Evolutionary conservation across 1,140 invertebrate species (phyloP).

Genomic region (Trichonephila clavata): DNA sequence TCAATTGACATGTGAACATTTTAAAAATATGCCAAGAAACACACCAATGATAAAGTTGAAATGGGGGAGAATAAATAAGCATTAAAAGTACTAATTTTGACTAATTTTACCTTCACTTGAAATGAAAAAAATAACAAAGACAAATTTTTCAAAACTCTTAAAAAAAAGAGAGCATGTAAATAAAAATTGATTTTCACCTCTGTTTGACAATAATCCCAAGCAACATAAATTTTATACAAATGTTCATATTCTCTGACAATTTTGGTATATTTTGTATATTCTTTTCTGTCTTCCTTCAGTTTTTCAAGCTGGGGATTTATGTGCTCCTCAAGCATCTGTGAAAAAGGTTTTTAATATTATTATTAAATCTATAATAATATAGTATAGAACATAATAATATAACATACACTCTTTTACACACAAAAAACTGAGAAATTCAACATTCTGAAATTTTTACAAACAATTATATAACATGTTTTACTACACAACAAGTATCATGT

Average conservation of each 20-base stretch:
- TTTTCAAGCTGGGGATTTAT: conserved; percentile 93
- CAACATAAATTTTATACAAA: conserved; percentile 88
- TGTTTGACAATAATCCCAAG: conserved; percentile 86
- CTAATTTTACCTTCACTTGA: too few species aligned
- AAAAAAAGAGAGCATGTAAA: too few species aligned
- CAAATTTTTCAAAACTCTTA: too few species aligned
- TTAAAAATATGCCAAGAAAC: neutral
- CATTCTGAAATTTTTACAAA: too few species aligned
- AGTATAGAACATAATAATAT: too few species aligned
- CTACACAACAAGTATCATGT: too few species aligned
- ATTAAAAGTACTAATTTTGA: too few species aligned
- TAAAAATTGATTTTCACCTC: conserved; percentile 80
- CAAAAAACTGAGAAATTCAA: too few species aligned
- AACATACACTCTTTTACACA: too few species aligned
- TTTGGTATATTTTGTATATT: conserved; percentile 94
- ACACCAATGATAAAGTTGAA: neutral
- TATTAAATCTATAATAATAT: neutral
- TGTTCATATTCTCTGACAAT: conserved; percentile 90
- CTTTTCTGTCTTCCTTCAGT: conserved; percentile 90
- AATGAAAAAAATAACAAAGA: too few species aligned
- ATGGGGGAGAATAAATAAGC: too few species aligned
- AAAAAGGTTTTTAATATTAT: conserved; percentile 34
- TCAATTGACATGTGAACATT: neutral
- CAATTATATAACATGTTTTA: too few species aligned
- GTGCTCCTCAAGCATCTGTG: conserved; percentile 91